Conservation (phyloP, 2,888 invertebrate species). For the Parthenolecanium corni region DNA sequence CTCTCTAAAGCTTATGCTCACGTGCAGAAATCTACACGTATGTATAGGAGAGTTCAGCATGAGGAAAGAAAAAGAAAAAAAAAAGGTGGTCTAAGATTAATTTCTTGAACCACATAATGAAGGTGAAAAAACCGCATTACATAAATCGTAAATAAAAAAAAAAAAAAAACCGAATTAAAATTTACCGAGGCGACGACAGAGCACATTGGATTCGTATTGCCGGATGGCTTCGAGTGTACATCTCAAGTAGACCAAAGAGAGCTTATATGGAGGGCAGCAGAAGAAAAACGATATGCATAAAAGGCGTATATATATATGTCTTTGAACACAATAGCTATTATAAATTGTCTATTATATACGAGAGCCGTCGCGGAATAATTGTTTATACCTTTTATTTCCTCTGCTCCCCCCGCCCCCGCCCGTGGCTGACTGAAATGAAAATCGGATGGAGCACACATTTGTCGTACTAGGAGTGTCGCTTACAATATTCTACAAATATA, state of each 20-base stretch:
- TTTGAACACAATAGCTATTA: slow-evolving; percentile 22
- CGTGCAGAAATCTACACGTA: background rate
- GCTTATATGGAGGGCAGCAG: no score
- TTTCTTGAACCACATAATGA: slow-evolving; percentile 15
- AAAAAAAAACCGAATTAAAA: background rate
- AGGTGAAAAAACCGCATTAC: slow-evolving; percentile 26
- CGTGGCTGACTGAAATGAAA: no score
- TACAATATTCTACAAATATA: no score
- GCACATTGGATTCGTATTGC: background rate
- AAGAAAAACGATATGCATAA: slow-evolving; percentile 21
- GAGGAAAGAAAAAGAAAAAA: no score
- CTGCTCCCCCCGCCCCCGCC: no score
- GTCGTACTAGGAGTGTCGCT: slow-evolving; percentile 14
- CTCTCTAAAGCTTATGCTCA: background rate
- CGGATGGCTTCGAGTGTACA: background rate
- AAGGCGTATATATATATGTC: slow-evolving; percentile 14
- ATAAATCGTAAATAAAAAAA: slow-evolving; percentile 1
- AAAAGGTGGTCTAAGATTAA: background rate
- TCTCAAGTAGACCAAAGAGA: background rate
- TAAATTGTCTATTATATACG: slow-evolving; percentile 25
- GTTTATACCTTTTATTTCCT: slow-evolving; percentile 10
- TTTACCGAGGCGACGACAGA: slow-evolving; percentile 5
- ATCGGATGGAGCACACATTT: slow-evolving; percentile 8
- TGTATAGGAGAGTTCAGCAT: no score
- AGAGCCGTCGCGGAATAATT: slow-evolving; percentile 10